Conservation (phyloP, 2,113 vertebrate species). For the Hemiscyllium ocellatum region DNA sequence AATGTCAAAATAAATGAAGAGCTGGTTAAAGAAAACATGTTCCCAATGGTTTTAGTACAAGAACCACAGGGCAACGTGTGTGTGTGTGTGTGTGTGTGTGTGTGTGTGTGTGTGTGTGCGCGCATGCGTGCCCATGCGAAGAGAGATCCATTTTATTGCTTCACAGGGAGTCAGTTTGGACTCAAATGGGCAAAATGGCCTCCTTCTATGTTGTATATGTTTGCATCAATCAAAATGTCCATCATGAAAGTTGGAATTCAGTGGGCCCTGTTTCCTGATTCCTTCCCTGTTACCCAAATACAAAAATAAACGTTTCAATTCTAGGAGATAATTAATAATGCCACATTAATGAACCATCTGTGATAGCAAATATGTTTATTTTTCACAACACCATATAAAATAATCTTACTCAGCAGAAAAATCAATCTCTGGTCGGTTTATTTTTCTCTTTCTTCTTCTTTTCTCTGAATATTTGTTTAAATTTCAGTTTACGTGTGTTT, state of each 20-base stretch:
- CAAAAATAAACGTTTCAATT: background rate
- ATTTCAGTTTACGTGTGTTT: constrained; percentile 73
- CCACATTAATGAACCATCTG: background rate
- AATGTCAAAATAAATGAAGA: too few relatives aligned
- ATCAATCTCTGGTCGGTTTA: background rate
- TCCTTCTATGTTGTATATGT: background rate
- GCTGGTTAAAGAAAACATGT: too few relatives aligned
- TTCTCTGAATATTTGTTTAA: constrained; percentile 64
- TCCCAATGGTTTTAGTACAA: too few relatives aligned
- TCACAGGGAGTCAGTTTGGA: background rate
- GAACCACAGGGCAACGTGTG: background rate
- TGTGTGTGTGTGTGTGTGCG: background rate
- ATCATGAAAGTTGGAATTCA: background rate
- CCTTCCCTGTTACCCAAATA: background rate
- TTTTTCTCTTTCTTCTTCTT: constrained; percentile 41
- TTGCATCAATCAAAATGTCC: background rate
- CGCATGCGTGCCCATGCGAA: background rate
- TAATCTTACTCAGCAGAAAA: background rate
- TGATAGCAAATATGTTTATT: background rate
- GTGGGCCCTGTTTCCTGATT: background rate
- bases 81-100: too few relatives aligned
- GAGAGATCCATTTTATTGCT: background rate
- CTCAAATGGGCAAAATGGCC: background rate
- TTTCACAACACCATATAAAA: constrained; percentile 8
- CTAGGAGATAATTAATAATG: background rate